Conservation (phyloP, 2,113 vertebrate genomes). For the Eclectus roratus region DNA sequence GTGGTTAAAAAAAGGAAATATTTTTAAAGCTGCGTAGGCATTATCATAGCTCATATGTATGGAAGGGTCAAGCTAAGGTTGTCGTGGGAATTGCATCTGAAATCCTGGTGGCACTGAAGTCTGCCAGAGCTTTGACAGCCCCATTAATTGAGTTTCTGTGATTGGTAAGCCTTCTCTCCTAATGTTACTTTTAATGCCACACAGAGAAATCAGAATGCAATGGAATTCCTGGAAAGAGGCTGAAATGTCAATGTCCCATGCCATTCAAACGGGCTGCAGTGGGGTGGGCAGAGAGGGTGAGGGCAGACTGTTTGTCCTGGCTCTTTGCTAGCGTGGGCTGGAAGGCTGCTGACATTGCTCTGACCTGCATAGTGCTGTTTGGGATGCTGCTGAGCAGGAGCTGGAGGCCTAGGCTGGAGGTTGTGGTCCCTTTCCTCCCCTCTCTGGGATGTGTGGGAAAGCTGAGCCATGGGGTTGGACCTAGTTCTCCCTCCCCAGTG, state of each 20-base stretch:
- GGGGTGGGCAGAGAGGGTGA: neutral
- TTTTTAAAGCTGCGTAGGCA: constrained; percentile 12
- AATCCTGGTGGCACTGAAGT: constrained; percentile 30
- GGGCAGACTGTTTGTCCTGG: neutral
- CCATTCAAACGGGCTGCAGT: neutral
- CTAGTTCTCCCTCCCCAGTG: accelerated
- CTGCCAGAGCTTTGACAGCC: constrained; percentile 31
- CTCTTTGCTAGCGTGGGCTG: neutral
- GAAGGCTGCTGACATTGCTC: neutral
- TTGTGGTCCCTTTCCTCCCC: neutral
- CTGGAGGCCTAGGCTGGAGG: neutral
- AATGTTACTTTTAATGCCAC: neutral
- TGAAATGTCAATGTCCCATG: neutral
- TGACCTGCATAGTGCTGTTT: neutral
- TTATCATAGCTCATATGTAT: neutral
- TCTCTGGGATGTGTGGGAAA: accelerated
- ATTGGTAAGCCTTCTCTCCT: neutral
- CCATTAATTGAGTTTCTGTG: constrained; percentile 33
- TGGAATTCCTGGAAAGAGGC: neutral
- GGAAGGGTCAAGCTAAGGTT: constrained; percentile 14
- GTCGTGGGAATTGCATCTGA: neutral
- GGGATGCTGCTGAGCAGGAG: neutral
- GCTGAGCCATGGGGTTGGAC: neutral
- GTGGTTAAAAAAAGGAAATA: neutral
- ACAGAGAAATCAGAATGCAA: neutral